phyloP scores from a whole-genome alignment of 2,888 invertebrate genomes.

The Eudemis profundana region DNA sequence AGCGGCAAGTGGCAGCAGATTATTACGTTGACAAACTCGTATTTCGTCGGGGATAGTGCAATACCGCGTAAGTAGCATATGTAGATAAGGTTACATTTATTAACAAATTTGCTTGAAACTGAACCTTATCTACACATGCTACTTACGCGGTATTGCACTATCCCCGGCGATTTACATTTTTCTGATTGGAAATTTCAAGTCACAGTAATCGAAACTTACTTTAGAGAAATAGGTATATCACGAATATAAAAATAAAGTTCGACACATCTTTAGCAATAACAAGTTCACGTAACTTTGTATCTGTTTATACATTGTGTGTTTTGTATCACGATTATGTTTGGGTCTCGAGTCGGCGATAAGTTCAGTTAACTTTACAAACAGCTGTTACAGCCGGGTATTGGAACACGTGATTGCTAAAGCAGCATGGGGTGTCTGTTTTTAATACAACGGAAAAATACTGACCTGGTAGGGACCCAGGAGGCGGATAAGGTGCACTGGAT shows the following conservation, averaged over 20 bases:
- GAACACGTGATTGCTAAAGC: slow-evolving; percentile 69
- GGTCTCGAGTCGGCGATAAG: slow-evolving; percentile 69
- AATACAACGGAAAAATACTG: slow-evolving; percentile 63
- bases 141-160: too few relatives aligned
- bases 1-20: slow-evolving; percentile 61
- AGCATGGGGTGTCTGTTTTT: slow-evolving; percentile 50
- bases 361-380: slow-evolving; percentile 76
- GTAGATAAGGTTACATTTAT: too few relatives aligned
- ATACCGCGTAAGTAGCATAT: too few relatives aligned
- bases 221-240: slow-evolving; percentile 1
- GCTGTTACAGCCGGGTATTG: slow-evolving; percentile 62
- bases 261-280: slow-evolving; percentile 45
- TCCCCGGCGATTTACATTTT: too few relatives aligned
- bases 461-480: slow-evolving; percentile 89
- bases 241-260: slow-evolving; percentile 34
- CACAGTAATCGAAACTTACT: not conserved
- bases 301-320: slow-evolving; percentile 78
- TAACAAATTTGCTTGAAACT: too few relatives aligned
- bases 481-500: slow-evolving; percentile 90
- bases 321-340: slow-evolving; percentile 64
- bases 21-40: slow-evolving; percentile 78
- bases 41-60: too few relatives aligned
- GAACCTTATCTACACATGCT: too few relatives aligned
- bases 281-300: slow-evolving; percentile 49
- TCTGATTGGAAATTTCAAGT: too few relatives aligned